These are phyloP conservation scores for Stegostoma tigrinum DNA, from an alignment of 2,113 vertebrate genomes.

Conservation along the genomic window DNA sequence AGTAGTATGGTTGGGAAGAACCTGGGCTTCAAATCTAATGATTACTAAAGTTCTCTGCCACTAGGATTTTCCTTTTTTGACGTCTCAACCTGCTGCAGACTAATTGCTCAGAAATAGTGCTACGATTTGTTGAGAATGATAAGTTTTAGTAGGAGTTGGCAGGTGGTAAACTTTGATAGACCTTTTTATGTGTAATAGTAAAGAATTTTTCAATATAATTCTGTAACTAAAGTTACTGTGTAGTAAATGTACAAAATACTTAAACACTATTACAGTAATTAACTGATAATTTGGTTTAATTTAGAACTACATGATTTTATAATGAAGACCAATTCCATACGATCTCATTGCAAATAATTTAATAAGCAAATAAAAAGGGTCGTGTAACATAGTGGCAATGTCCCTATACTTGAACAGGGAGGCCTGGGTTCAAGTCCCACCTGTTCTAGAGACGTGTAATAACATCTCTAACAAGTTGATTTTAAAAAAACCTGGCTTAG, in stretches of 20 bases:
- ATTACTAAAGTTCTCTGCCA: not conserved
- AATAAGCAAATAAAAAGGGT: slow-evolving; percentile 10
- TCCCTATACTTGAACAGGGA: too few relatives aligned
- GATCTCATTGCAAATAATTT: slow-evolving; percentile 27
- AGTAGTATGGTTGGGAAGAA: not conserved
- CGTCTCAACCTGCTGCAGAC: not conserved
- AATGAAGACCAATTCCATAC: not conserved
- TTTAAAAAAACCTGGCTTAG: not conserved
- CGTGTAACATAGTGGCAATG: too few relatives aligned
- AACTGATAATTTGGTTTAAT: not conserved
- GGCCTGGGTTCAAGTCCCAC: too few relatives aligned
- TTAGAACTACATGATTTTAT: not conserved
- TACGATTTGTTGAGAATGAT: not conserved
- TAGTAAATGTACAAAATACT: not conserved
- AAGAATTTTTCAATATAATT: too few relatives aligned
- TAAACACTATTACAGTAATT: not conserved
- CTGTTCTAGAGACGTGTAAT: too few relatives aligned
- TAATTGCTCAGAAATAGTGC: not conserved
- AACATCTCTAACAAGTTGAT: too few relatives aligned
- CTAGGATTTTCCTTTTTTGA: not conserved
- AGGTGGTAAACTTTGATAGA: not conserved
- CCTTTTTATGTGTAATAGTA: not conserved
- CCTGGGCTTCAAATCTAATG: not conserved
- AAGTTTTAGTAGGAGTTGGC: not conserved
- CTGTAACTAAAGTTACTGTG: not conserved